A percentile compares a stretch with the other conserved stretches of the same genome.
Evolutionary conservation across 2,113 vertebrate genomes (phyloP).

Genomic region (Nyctibius bracteatus): DNA sequence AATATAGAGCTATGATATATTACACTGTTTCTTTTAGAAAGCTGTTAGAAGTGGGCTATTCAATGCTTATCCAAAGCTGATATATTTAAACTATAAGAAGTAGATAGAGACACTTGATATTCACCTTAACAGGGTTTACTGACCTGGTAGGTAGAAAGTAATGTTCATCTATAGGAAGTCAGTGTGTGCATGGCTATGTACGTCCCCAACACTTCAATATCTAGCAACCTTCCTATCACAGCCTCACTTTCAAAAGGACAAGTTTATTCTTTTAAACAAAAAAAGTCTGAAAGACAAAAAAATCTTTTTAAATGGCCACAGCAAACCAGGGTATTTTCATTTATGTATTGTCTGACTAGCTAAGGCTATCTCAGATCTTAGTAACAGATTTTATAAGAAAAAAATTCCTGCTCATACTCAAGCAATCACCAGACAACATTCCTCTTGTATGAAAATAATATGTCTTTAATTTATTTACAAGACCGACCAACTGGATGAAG

Average conservation of each 20-base stretch:
- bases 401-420: background rate
- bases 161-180: background rate
- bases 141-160: background rate
- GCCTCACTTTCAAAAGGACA: background rate
- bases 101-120: background rate
- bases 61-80: background rate
- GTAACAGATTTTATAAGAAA: background rate
- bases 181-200: background rate
- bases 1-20: background rate
- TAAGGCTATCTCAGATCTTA: background rate
- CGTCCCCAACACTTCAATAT: background rate
- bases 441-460: constrained; percentile 60
- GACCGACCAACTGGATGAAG: constrained; percentile 37
- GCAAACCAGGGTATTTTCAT: background rate
- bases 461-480: constrained; percentile 65
- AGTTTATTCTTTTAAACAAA: background rate
- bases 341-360: background rate
- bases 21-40: background rate
- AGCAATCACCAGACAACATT: constrained; percentile 56
- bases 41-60: background rate
- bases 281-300: background rate
- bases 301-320: background rate
- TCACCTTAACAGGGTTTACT: background rate
- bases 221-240: background rate
- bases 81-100: background rate